Evolutionary conservation across 2,797 vertebrate genomes (phyloP).

Genomic region (Echiichthys vipera): DNA sequence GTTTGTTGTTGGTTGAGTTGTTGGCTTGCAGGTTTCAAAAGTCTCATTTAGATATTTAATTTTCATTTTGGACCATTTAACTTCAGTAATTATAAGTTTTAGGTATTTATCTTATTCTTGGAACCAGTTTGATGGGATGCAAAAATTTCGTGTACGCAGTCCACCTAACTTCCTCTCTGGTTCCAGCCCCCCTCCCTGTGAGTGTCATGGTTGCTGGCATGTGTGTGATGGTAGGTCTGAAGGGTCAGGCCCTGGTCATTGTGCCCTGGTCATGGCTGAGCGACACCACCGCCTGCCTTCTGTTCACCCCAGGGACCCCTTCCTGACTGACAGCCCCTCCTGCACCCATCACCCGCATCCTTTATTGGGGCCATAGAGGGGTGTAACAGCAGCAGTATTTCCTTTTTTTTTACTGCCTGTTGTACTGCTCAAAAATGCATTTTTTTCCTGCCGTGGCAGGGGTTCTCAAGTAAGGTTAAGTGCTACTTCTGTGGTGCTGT

Average conservation of each 20-base stretch:
- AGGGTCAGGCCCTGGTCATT: conserved; percentile 84
- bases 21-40: conserved; percentile 5
- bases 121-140: neutral
- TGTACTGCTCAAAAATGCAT: conserved; percentile 56
- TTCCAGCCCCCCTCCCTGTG: conserved; percentile 45
- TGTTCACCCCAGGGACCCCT: conserved; percentile 81
- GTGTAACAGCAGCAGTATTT: conserved; percentile 66
- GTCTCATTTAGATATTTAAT: neutral
- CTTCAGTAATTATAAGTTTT: neutral
- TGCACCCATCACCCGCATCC: conserved; percentile 79
- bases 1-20: conserved; percentile 1
- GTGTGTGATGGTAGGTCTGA: conserved; percentile 75
- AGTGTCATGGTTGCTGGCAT: conserved; percentile 76
- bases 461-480: conserved; percentile 30
- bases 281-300: conserved; percentile 84
- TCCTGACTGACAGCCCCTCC: conserved; percentile 82
- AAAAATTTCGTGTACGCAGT: conserved; percentile 31
- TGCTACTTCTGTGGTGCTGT: conserved; percentile 25
- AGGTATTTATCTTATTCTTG: neutral
- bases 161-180: conserved; percentile 65
- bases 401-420: conserved; percentile 56
- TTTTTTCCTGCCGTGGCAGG: conserved; percentile 11
- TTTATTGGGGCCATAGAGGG: conserved; percentile 76
- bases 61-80: conserved; percentile 2
- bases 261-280: conserved; percentile 84